Evolutionary conservation across 2,113 vertebrate genomes (phyloP), one percentile per base, ranked within the genome.

Genomic region (Cyanoramphus novaezelandiae): DNA sequence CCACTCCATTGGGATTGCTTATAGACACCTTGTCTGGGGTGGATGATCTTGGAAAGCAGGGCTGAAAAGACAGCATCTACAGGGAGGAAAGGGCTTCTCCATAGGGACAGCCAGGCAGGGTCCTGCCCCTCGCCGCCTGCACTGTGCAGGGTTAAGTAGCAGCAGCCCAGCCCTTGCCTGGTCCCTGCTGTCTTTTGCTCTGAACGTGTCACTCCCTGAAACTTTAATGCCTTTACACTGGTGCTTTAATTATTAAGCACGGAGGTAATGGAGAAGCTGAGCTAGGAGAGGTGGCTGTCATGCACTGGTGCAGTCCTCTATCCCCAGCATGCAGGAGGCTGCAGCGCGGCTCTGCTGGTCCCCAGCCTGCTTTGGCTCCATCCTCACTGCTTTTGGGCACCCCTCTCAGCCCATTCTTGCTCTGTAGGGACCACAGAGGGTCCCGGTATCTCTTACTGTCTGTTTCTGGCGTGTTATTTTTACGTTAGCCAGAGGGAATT

Each of bases 221-320:
- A 97, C 53, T 96, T 97, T 97, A 96, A 97, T 96, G 93, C 68
- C 23, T 88, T 95, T 96, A 96, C 97, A 85, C 87, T 89, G 74
- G 11, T 53, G 37, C 85, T 93, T 97, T 75, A 97, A 95, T 96
- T 87, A 97, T 95, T 96, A 70, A 97, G 14, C 0, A 1, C n/a
- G 49, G 59, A 83, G 81, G 93, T 95, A 96, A 97, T 86, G 92
- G 95, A 94, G 96, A 91, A 90, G 85, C 37, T 1, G 50, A 46
- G 91, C 76, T 75, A 76, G 77, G 53, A 52, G 92, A 86, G 52
- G 90, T 27, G 74, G 78, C 52, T 80, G 67, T 47, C 2, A 2
- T 63, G 91, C n/a, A 7, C 0, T 27, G 49, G 28, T 50, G 25
- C 25, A 11, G 0, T 37, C 67, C 88, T 21, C 50, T 8, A 5